Evolutionary conservation across 2,888 invertebrate genomes (phyloP).

Genomic region (Hydrotaea diabolus): DNA sequence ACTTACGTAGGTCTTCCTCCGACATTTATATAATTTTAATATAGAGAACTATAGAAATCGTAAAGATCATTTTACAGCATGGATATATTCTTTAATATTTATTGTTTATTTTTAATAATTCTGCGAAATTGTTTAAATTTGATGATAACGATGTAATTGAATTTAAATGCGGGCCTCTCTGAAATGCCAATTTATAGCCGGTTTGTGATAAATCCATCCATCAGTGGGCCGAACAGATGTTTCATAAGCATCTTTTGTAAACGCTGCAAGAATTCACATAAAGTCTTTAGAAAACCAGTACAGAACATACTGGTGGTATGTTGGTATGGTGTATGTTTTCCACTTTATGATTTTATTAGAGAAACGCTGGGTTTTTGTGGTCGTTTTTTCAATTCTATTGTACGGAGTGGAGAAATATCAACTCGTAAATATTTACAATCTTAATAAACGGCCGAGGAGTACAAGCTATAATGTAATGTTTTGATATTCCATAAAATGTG

Average conservation of each 20-base stretch:
- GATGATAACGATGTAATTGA: constrained; percentile 14
- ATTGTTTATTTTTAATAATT: neutral
- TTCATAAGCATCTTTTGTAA: constrained; percentile 10
- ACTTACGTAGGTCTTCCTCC: no score
- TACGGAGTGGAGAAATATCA: neutral
- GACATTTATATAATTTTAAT: no score
- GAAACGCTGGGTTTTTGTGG: neutral
- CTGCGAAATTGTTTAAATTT: neutral
- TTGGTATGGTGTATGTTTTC: neutral
- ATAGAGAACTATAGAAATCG: no score
- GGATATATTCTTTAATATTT: no score
- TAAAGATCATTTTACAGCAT: no score
- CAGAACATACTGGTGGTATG: neutral
- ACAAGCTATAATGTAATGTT: constrained; percentile 19
- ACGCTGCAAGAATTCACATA: neutral
- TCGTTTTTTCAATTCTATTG: constrained; percentile 12
- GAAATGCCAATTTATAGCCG: neutral
- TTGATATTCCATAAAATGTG: constrained; percentile 25
- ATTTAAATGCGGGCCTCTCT: constrained; percentile 9
- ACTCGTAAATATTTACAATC: constrained; percentile 63
- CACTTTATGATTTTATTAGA: constrained; percentile 27
- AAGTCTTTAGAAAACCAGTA: neutral
- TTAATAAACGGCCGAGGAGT: constrained; percentile 43
- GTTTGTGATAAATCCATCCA: constrained; percentile 12
- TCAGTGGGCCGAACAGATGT: neutral